Evolutionary conservation across 2,888 invertebrate genomes (phyloP).

Genomic region (Coleophora flavipennella): DNA sequence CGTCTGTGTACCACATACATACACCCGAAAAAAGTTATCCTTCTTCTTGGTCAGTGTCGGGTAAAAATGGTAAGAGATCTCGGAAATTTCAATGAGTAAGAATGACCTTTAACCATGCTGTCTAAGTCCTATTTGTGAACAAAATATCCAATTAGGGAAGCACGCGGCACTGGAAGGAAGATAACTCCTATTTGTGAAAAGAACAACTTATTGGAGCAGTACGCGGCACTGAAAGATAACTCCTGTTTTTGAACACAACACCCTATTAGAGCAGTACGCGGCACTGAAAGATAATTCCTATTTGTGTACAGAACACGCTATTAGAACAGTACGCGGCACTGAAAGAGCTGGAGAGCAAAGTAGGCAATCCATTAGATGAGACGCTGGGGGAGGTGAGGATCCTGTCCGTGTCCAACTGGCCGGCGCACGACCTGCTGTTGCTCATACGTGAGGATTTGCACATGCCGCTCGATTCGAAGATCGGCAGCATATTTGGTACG

Average conservation of each 20-base stretch:
- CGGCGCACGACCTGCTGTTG: slow-evolving; percentile 48
- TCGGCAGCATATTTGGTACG: slow-evolving; percentile 42
- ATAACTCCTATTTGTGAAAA: no score
- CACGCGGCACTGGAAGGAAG: no score
- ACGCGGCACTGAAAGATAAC: neutral
- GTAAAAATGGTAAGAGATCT: no score
- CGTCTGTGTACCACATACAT: no score
- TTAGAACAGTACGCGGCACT: slow-evolving; percentile 39
- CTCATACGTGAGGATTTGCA: slow-evolving; percentile 39
- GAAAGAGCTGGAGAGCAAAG: slow-evolving; percentile 32
- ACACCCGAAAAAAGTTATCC: no score
- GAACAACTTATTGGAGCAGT: neutral
- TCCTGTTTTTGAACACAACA: slow-evolving; percentile 31
- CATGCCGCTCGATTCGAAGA: slow-evolving; percentile 29
- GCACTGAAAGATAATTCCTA: slow-evolving; percentile 4
- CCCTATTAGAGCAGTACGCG: slow-evolving; percentile 41
- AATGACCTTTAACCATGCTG: no score
- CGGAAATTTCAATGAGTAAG: no score
- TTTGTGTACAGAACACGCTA: slow-evolving; percentile 35
- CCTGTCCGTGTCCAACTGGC: slow-evolving; percentile 52
- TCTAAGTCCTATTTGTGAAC: no score
- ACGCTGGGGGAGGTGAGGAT: slow-evolving; percentile 42
- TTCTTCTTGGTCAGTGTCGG: no score
- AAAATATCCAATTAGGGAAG: no score
- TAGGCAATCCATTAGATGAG: slow-evolving; percentile 34